Conservation (phyloP, 1,140 invertebrate species). For the Drosophila subobscura region DNA sequence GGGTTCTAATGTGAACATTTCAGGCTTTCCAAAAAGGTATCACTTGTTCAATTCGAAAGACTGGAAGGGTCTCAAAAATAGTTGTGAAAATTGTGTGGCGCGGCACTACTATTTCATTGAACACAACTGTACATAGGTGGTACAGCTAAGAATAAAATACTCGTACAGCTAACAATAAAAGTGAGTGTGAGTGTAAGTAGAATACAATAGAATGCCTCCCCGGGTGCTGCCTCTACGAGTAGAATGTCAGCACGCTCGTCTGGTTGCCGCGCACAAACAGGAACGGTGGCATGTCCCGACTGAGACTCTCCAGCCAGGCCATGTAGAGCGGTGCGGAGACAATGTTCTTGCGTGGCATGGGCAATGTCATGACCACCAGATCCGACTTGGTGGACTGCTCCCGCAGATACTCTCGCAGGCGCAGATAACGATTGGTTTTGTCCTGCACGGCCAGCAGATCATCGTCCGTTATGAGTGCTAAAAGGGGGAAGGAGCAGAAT, state of each 20-base stretch:
- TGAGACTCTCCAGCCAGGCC: constrained; percentile 97
- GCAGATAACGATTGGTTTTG: constrained; percentile 95
- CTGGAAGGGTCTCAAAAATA: too few relatives aligned
- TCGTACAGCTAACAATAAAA: constrained; percentile 45
- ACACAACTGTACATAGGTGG: constrained; percentile 73
- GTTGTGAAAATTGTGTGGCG: too few relatives aligned
- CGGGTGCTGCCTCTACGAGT: constrained; percentile 89
- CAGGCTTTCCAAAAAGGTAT: too few relatives aligned
- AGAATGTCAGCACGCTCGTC: constrained; percentile 97
- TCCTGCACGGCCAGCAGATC: constrained; percentile 93
- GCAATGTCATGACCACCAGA: constrained; percentile 94
- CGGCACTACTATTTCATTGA: too few relatives aligned
- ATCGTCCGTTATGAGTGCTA: constrained; percentile 90
- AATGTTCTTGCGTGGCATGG: constrained; percentile 95
- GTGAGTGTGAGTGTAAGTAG: constrained; percentile 49
- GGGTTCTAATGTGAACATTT: too few relatives aligned
- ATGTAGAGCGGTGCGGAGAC: constrained; percentile 95
- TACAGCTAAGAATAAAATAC: constrained; percentile 69
- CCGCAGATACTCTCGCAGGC: constrained; percentile 93
- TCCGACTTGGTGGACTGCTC: constrained; percentile 93
- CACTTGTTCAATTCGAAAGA: too few relatives aligned
- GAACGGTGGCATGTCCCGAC: constrained; percentile 94
- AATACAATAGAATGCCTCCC: constrained; percentile 28
- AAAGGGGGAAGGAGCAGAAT: constrained; percentile 30
- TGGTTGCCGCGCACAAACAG: constrained; percentile 97